Conservation (phyloP, 2,113 vertebrate genomes). For the Herpetotheres cachinnans region DNA sequence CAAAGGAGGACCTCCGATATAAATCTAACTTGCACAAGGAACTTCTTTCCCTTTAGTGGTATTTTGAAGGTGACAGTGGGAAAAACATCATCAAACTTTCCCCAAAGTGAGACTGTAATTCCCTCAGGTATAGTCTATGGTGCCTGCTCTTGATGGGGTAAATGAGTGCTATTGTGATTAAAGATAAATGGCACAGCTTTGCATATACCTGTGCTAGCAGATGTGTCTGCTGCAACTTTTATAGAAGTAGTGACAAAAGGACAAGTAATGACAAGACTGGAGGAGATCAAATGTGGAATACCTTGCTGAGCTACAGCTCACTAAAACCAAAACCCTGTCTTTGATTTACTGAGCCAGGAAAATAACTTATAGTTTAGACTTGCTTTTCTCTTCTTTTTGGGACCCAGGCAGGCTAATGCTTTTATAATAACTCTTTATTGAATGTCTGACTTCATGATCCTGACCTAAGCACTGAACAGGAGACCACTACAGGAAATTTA, state of each 20-base stretch:
- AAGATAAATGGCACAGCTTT: not conserved
- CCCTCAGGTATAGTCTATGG: not conserved
- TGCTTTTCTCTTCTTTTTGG: conserved; percentile 2
- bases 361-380: conserved; percentile 29
- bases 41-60: not conserved
- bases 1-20: not conserved
- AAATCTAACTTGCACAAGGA: not conserved
- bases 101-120: not conserved
- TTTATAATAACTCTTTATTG: conserved; percentile 52
- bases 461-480: conserved; percentile 30
- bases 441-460: conserved; percentile 50
- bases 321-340: not conserved
- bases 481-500: conserved; percentile 52
- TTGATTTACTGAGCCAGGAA: conserved; percentile 38
- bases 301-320: not conserved
- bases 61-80: not conserved
- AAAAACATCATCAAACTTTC: not conserved
- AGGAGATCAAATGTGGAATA: not conserved
- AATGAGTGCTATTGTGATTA: not conserved
- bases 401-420: conserved; percentile 1
- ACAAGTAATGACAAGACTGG: not conserved
- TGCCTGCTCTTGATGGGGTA: not conserved
- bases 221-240: not conserved
- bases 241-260: not conserved
- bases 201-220: not conserved